Evolutionary conservation across 2,113 vertebrate species (phyloP).

Genomic region (Trichechus manatus): DNA sequence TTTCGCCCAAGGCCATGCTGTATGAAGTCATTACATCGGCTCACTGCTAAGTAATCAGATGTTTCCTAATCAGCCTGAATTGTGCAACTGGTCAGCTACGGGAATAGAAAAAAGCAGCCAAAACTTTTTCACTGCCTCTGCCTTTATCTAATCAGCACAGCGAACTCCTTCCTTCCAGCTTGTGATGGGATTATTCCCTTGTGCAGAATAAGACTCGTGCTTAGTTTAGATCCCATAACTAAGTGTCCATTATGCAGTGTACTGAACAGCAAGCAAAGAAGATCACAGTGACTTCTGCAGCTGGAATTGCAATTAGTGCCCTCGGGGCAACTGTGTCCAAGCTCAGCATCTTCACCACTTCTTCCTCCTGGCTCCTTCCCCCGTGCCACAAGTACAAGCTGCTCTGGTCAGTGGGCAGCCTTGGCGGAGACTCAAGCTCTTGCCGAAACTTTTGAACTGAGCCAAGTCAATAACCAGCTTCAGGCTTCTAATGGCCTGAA

Average conservation of each 20-base stretch:
- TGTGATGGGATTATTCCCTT: background rate
- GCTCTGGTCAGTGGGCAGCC: background rate
- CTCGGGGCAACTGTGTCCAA: background rate
- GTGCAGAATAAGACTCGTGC: background rate
- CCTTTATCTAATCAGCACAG: constrained; percentile 55
- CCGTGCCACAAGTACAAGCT: background rate
- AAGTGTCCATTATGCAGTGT: background rate
- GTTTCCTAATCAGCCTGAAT: constrained; percentile 4
- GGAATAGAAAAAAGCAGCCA: background rate
- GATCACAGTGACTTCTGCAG: background rate
- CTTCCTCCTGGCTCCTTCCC: background rate
- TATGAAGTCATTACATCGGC: background rate
- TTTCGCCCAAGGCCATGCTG: background rate
- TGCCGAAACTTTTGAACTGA: background rate
- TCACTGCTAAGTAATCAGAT: background rate
- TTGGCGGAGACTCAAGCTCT: background rate
- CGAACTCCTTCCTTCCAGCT: background rate
- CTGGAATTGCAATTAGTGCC: background rate
- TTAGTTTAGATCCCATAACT: background rate
- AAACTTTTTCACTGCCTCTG: background rate
- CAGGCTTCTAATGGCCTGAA: background rate
- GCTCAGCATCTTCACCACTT: background rate
- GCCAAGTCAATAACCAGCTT: background rate
- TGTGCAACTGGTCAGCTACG: background rate
- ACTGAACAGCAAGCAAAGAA: background rate